Percentiles rank a stretch among this genome's conserved stretches.
phyloP scores from a whole-genome alignment of 2,888 invertebrate genomes.

The Tenthredo mesomela region DNA sequence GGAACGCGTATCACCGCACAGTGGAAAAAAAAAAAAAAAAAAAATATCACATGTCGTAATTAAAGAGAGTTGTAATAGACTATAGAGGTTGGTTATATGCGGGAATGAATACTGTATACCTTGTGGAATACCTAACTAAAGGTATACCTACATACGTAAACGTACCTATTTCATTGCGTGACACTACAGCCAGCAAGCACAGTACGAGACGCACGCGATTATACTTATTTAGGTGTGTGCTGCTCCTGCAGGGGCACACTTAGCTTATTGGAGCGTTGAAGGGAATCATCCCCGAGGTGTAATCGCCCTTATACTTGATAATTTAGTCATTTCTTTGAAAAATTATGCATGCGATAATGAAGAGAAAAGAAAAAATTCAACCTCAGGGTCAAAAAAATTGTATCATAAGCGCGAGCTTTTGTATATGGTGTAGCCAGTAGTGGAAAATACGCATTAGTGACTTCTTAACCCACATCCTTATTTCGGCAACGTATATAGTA shows the following conservation, averaged over 20 bases:
- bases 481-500: constrained; percentile 56
- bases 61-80: neutral
- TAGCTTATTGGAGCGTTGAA: constrained; percentile 46
- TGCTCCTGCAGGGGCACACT: neutral
- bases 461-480: constrained; percentile 54
- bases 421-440: neutral
- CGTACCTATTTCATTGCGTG: constrained; percentile 41
- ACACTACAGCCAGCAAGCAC: neutral
- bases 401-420: neutral
- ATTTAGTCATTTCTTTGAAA: constrained; percentile 5
- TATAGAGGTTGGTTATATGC: too few species aligned
- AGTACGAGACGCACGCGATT: constrained; percentile 32
- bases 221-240: constrained; percentile 30
- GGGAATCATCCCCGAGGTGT: neutral
- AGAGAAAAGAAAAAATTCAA: neutral
- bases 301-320: neutral
- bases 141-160: neutral
- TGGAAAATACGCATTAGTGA: neutral
- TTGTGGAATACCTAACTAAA: neutral
- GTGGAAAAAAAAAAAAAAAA: neutral
- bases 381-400: neutral
- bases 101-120: neutral
- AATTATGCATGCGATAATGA: neutral
- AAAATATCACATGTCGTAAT: constrained; percentile 32
- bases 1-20: constrained; percentile 20